Conservation (phyloP, 2,113 vertebrate genomes). For the Brachypteracias leptosomus region DNA sequence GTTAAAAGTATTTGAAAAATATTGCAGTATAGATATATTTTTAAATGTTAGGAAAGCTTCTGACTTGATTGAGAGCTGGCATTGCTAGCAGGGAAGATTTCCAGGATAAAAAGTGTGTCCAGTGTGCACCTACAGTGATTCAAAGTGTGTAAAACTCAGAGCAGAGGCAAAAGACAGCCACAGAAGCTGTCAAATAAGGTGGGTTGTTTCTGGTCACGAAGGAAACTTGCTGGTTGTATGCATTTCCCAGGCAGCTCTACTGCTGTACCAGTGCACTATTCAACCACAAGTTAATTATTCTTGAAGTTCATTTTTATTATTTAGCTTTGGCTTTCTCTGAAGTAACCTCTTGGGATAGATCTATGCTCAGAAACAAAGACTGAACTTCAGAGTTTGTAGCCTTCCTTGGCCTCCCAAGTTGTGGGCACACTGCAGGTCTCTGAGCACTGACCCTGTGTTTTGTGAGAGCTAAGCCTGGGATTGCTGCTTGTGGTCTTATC, state of each 20-base stretch:
- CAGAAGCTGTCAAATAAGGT: background rate
- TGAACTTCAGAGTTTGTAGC: background rate
- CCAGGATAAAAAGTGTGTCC: background rate
- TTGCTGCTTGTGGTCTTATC: background rate
- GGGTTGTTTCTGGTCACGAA: background rate
- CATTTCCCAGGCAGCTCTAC: background rate
- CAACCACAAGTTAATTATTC: background rate
- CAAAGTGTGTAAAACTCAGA: background rate
- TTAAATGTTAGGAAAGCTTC: background rate
- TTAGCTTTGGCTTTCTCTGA: background rate
- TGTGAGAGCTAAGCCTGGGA: background rate
- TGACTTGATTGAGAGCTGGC: background rate
- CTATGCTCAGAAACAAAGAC: background rate
- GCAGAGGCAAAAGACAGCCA: background rate
- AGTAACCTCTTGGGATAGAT: background rate
- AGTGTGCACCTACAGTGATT: background rate
- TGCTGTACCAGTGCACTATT: background rate
- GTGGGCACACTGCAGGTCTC: background rate
- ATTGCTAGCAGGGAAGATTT: background rate
- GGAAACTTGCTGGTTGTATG: background rate
- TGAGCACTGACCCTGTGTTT: background rate
- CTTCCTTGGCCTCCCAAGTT: background rate
- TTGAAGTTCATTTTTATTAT: background rate
- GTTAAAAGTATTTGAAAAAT: background rate
- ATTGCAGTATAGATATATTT: background rate